Conservation (phyloP, 2,888 invertebrate genomes). For the Tipula confusa region DNA sequence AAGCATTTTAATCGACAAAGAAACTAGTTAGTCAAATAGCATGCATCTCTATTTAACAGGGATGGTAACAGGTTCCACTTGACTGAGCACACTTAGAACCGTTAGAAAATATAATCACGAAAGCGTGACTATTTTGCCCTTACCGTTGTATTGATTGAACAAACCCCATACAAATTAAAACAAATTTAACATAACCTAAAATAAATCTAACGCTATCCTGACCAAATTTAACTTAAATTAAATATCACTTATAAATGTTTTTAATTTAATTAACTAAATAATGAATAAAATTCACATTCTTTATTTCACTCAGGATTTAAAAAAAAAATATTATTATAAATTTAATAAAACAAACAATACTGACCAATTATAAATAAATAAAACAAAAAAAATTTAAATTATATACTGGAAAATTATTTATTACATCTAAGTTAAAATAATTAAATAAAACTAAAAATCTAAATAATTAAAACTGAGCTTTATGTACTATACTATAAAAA, state of each 20-base stretch:
- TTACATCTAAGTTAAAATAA: not conserved
- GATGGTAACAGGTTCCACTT: too few species aligned
- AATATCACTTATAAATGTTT: not conserved
- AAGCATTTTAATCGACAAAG: too few species aligned
- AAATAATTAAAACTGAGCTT: constrained; percentile 21
- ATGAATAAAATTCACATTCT: not conserved
- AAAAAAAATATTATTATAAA: not conserved
- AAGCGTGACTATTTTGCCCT: too few species aligned
- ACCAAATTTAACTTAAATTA: not conserved
- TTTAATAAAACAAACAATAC: not conserved
- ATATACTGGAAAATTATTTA: constrained; percentile 3
- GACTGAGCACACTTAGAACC: too few species aligned
- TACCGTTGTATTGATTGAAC: too few species aligned
- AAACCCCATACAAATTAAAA: not conserved
- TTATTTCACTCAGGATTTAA: constrained; percentile 6
- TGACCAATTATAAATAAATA: constrained; percentile 12
- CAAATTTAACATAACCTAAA: not conserved
- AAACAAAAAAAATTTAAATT: not conserved
- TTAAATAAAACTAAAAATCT: not conserved
- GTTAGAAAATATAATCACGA: too few species aligned
- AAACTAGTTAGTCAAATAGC: too few species aligned
- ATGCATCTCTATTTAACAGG: too few species aligned
- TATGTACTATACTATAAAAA: not conserved
- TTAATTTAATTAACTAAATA: too few species aligned
- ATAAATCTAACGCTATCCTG: not conserved